These are phyloP conservation scores for Pristionchus mayeri DNA, from an alignment of 2,888 invertebrate genomes.

Conservation along the genomic window DNA sequence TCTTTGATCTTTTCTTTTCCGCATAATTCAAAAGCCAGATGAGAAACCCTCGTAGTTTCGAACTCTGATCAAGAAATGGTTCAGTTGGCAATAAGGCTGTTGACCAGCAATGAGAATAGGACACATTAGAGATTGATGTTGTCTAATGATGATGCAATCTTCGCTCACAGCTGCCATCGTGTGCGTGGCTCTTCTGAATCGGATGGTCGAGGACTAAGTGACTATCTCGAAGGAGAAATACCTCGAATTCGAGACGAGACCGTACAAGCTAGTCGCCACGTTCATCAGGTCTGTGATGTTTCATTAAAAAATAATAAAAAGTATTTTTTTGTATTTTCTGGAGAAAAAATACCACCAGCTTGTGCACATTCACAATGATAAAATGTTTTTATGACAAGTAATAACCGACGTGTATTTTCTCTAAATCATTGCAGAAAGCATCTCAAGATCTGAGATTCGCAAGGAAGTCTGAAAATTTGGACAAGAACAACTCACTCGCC, in stretches of 20 bases:
- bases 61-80: background rate
- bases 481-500: too few species aligned
- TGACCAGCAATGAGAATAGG: too few species aligned
- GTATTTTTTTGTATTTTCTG: background rate
- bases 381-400: background rate
- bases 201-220: conserved; percentile 94
- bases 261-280: conserved; percentile 19
- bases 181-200: conserved; percentile 92
- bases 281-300: conserved; percentile 3
- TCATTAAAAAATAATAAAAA: background rate
- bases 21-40: too few species aligned
- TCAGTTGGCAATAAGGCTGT: background rate
- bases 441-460: conserved; percentile 1
- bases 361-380: background rate
- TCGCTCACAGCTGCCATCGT: conserved; percentile 85
- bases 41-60: too few species aligned
- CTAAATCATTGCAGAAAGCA: background rate
- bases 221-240: conserved; percentile 23
- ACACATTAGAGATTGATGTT: background rate
- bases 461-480: background rate
- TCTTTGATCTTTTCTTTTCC: too few species aligned
- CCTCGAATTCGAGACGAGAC: conserved; percentile 30
- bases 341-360: background rate
- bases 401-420: too few species aligned
- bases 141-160: background rate